Evolutionary conservation across 2,888 invertebrate species (phyloP).

Genomic region (Tipula unca): DNA sequence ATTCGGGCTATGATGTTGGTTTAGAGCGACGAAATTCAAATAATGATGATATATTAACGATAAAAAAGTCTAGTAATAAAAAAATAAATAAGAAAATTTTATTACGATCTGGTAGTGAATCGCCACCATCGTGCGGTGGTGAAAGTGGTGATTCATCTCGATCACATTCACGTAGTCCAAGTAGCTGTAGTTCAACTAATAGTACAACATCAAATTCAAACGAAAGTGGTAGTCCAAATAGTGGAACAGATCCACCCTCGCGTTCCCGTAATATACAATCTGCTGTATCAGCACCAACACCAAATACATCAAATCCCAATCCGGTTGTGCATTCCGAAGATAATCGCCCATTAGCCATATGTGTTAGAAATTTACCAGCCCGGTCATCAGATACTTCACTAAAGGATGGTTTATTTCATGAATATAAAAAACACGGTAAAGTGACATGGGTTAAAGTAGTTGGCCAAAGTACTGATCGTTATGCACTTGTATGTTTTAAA

Average conservation of each 20-base stretch:
- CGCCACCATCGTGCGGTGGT: slow-evolving; percentile 42
- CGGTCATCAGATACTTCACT: slow-evolving; percentile 88
- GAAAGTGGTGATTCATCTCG: slow-evolving; percentile 46
- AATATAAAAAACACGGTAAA: slow-evolving; percentile 98
- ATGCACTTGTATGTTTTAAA: slow-evolving; percentile 92
- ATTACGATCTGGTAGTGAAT: slow-evolving; percentile 44
- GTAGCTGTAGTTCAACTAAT: slow-evolving; percentile 42
- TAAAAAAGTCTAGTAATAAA: slow-evolving; percentile 30
- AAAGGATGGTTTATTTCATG: slow-evolving; percentile 96
- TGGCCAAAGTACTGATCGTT: slow-evolving; percentile 83
- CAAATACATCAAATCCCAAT: slow-evolving; percentile 30
- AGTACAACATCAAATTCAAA: slow-evolving; percentile 41
- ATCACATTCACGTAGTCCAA: slow-evolving; percentile 46
- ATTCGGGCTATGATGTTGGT: slow-evolving; percentile 28
- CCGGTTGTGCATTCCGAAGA: slow-evolving; percentile 44
- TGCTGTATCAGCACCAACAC: slow-evolving; percentile 28
- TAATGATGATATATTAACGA: slow-evolving; percentile 19
- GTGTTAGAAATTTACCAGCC: slow-evolving; percentile 82
- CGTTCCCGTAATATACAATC: slow-evolving; percentile 45
- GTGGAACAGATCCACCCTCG: slow-evolving; percentile 35
- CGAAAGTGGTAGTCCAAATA: slow-evolving; percentile 39
- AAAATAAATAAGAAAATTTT: slow-evolving; percentile 24
- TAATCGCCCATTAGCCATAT: slow-evolving; percentile 76
- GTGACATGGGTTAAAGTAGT: slow-evolving; percentile 92
- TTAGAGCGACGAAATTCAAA: slow-evolving; percentile 23